Evolutionary conservation across 2,888 invertebrate species (phyloP), one percentile per base, ranked within the genome.

Genomic region (Apamea epomidion): DNA sequence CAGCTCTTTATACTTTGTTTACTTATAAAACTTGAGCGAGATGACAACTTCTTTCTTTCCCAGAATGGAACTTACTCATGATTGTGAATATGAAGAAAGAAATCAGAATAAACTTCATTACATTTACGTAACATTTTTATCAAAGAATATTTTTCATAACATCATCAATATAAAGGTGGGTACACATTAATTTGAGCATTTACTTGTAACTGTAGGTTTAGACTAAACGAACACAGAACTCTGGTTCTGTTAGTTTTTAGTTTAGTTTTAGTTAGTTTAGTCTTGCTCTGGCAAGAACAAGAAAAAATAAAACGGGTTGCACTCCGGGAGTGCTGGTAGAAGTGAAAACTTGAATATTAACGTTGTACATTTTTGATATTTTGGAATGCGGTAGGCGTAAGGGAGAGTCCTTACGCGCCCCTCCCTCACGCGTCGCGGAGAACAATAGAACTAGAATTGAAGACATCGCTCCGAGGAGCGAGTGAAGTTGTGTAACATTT

Each of bases 61-160:
- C 54, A 69, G 82, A 84, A 78, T 16, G 60, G 65, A 82, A 84
- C 78, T 74, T 69, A 75, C 82, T 82, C 83, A 82, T 48, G 68
- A n/a, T 65, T 51, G 45, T 74, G 67, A 74, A 29, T 58, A 86
- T 58, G 60, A 75, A 78, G 6, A 82, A 75, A 65, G 51, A 82
- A 77, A 82, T 71, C 48, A 65, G 48, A 85, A 76, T 71, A 76
- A 76, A 76, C 54, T 64, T 74, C 62, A 76, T 85, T 67, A 76
- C 6, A 81, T 70, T 76, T 67, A 67, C 37, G 32, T 73, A n/a
- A 72, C 25, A 75, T 70, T 81, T 84, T 80, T 65, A 75, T 81
- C 29, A 76, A 85, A 74, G 54, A 45, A 76, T 73, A 84, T 72
- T 73, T 72, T 82, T 80, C 42, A 60, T 73, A 54, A 70, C 29